Conservation (phyloP, 2,797 vertebrate species). For the Acomys russatus region DNA sequence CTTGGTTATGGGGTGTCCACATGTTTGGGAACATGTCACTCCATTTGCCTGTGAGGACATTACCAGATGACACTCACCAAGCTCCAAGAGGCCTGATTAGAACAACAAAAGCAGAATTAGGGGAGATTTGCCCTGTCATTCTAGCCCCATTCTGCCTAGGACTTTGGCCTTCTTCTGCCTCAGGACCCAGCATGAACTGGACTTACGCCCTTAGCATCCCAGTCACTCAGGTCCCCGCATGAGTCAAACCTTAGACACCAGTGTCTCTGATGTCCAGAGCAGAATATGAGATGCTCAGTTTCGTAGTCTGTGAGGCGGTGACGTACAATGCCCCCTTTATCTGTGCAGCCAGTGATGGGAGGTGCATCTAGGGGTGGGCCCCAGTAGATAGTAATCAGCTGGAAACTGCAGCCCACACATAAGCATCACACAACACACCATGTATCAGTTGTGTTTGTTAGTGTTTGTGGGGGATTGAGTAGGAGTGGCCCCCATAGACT, state of each 20-base stretch:
- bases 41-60: background rate
- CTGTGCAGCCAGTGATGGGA: background rate
- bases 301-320: too few relatives aligned
- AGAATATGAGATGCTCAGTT: background rate
- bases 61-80: background rate
- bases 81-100: background rate
- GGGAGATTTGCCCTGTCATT: background rate
- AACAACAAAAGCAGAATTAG: background rate
- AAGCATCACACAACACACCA: background rate
- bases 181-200: background rate
- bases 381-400: background rate
- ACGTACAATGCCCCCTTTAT: background rate
- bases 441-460: background rate
- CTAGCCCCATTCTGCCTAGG: background rate
- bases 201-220: background rate
- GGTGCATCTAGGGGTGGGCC: too few relatives aligned
- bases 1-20: background rate
- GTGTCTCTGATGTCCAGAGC: background rate
- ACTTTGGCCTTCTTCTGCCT: background rate
- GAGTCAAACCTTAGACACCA: background rate
- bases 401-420: background rate
- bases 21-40: background rate
- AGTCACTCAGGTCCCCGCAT: background rate
- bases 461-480: too few relatives aligned
- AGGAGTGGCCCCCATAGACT: too few relatives aligned